phyloP scores from a whole-genome alignment of 2,113 vertebrate species.

The Microcebus tavaratra region DNA sequence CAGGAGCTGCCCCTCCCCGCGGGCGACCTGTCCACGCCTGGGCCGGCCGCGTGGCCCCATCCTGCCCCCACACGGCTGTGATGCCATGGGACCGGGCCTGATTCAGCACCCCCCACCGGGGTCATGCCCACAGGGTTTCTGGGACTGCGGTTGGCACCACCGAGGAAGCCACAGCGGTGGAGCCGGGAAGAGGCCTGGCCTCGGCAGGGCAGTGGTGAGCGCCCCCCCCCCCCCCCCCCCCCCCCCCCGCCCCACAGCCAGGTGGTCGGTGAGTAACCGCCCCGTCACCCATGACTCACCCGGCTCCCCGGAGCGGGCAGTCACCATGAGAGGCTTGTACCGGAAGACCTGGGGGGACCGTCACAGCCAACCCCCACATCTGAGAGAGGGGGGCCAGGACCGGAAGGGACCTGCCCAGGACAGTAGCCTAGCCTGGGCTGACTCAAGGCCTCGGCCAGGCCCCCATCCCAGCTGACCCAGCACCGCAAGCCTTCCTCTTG shows the following conservation, averaged over 20 bases:
- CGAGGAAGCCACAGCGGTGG: conserved; percentile 38
- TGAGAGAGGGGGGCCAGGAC: conserved; percentile 23
- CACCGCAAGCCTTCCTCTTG: neutral
- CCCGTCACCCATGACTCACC: conserved; percentile 75
- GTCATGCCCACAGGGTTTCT: conserved; percentile 36
- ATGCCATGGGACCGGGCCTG: neutral
- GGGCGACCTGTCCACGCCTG: neutral
- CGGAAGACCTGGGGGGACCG: conserved; percentile 71
- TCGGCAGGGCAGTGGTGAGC: conserved; percentile 21
- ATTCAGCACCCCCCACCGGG: neutral
- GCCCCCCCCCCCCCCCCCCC: conserved; percentile 44
- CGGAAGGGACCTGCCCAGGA: conserved; percentile 65
- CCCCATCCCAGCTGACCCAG: neutral
- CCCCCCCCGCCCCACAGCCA: conserved; percentile 59
- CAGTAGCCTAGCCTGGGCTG: neutral
- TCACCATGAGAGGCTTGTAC: conserved; percentile 58
- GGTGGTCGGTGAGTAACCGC: conserved; percentile 79
- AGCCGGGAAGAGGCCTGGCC: conserved; percentile 63
- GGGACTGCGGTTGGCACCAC: conserved; percentile 34
- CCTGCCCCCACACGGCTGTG: neutral
- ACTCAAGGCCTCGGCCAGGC: neutral
- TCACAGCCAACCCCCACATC: conserved; percentile 63
- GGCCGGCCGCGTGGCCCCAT: accelerated
- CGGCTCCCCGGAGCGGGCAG: conserved; percentile 47
- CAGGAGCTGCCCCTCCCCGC: too few relatives aligned